These are phyloP conservation scores for Xyliphius kryptos DNA, from an alignment of 2,113 vertebrate species.

Conservation along the genomic window DNA sequence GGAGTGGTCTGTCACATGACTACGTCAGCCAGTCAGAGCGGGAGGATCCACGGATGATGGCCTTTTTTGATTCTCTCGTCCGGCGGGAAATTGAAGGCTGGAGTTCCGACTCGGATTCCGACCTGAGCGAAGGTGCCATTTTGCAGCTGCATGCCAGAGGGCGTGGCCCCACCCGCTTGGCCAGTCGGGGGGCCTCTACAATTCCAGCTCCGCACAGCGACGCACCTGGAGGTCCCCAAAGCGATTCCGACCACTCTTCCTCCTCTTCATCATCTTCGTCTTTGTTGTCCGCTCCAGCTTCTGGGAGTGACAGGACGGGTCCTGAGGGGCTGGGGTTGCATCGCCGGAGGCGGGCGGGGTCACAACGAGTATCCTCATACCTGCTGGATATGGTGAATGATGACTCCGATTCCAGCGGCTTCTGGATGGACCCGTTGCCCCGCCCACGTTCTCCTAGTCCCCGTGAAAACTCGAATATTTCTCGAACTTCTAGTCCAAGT, in stretches of 20 bases:
- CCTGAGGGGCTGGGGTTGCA: constrained; percentile 37
- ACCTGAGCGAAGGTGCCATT: constrained; percentile 90
- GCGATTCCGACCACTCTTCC: constrained; percentile 78
- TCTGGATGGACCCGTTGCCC: constrained; percentile 82
- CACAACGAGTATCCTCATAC: constrained; percentile 73
- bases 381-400: constrained; percentile 81
- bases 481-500: constrained; percentile 43
- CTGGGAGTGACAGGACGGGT: constrained; percentile 49
- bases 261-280: constrained; percentile 71
- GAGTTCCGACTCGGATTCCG: constrained; percentile 94
- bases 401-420: constrained; percentile 71
- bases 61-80: constrained; percentile 96
- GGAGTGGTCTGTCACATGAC: constrained; percentile 91
- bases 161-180: constrained; percentile 59
- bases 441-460: constrained; percentile 87
- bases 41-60: constrained; percentile 98
- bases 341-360: constrained; percentile 41
- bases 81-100: constrained; percentile 94
- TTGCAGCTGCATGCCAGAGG: constrained; percentile 87
- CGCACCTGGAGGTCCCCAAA: constrained; percentile 44
- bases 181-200: constrained; percentile 27
- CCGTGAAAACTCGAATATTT: constrained; percentile 74
- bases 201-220: constrained; percentile 13
- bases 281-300: constrained; percentile 62
- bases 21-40: constrained; percentile 96